Conservation (phyloP, 2,888 invertebrate species). For the Cremastinae sp. region DNA sequence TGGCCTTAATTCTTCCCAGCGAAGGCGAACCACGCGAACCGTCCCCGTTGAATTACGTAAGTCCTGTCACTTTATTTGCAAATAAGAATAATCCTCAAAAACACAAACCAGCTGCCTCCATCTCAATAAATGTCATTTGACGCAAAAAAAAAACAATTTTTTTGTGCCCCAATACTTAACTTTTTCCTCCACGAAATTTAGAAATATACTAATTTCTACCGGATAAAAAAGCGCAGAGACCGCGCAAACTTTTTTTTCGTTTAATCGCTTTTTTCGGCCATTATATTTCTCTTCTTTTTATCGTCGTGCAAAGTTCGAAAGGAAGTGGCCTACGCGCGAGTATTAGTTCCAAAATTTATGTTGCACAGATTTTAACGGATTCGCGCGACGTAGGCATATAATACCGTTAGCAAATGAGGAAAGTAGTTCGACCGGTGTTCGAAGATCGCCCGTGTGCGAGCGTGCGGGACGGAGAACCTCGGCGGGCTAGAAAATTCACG, state of each 20-base stretch:
- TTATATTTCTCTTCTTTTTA: neutral
- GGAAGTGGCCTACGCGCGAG: no score
- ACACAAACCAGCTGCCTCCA: slow-evolving; percentile 10
- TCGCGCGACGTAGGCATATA: neutral
- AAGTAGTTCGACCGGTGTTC: slow-evolving; percentile 40
- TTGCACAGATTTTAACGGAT: slow-evolving; percentile 16
- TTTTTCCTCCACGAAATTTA: slow-evolving; percentile 26
- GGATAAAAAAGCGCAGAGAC: neutral
- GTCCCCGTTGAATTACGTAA: slow-evolving; percentile 24
- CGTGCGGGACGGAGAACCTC: slow-evolving; percentile 31
- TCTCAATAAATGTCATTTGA: slow-evolving; percentile 41
- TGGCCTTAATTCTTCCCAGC: slow-evolving; percentile 30
- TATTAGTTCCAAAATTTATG: slow-evolving; percentile 9
- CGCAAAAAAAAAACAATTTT: slow-evolving; percentile 33
- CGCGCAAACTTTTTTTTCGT: no score
- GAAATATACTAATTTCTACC: slow-evolving; percentile 22
- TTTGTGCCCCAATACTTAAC: no score
- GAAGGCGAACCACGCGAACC: slow-evolving; percentile 22
- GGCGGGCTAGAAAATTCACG: slow-evolving; percentile 46
- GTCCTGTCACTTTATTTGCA: slow-evolving; percentile 13
- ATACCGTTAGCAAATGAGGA: slow-evolving; percentile 55
- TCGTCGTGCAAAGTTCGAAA: no score
- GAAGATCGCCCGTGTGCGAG: slow-evolving; percentile 14
- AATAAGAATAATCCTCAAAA: slow-evolving; percentile 19
- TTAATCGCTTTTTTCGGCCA: neutral